Base-by-base conservation (phyloP, 2,888 invertebrate genomes). In the Furcula furcula region DNA sequence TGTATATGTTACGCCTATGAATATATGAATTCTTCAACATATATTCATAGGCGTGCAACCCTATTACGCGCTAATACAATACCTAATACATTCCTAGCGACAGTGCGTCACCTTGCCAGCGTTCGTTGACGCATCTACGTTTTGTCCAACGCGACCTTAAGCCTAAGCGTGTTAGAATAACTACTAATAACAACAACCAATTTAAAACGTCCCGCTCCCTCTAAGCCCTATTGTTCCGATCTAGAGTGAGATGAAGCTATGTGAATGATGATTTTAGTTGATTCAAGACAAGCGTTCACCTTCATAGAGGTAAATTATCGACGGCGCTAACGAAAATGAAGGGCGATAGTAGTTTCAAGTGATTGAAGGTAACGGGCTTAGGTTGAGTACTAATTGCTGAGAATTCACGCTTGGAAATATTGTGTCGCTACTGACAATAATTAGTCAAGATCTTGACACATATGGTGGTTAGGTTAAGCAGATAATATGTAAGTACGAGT, bases 111-210 rank as follows among this genome's bases (percentile, higher is more conserved):
- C 87, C 87, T 88, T 87, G 87, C 78, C 61, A 73, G 85, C 83
- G 87, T 84, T 76, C 86, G 80, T 88, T 88, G 87, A 87, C 87
- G 86, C 78, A 76, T 80, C 76, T 78, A 76, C 76, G 85, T 83
- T 86, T 85, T 84, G 85, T 84, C 77, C 76, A 73, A 77, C 18
- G 70, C 73, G 87, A 86, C 87, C 87, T 87, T 80, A 86, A 65
- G 68, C 67, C 66, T 69, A 68, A 73, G 74, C 77, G 79, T 69
- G 78, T 77, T 80, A 76, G 72, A 65, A 62, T 61, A 72, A 68
- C 77, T 68, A 66, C 71, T 77, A 78, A 76, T 77, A 76, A 77
- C 79, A 75, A 76, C 72, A 74, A 72, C 67, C 63, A 72, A 76
- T 70, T 76, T 65, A 50, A 62, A 62, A 65, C 63, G 68, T 86